Evolutionary conservation across 1,140 invertebrate species (phyloP), one percentile per base, ranked within the genome.

Genomic region (Patella vulgata): DNA sequence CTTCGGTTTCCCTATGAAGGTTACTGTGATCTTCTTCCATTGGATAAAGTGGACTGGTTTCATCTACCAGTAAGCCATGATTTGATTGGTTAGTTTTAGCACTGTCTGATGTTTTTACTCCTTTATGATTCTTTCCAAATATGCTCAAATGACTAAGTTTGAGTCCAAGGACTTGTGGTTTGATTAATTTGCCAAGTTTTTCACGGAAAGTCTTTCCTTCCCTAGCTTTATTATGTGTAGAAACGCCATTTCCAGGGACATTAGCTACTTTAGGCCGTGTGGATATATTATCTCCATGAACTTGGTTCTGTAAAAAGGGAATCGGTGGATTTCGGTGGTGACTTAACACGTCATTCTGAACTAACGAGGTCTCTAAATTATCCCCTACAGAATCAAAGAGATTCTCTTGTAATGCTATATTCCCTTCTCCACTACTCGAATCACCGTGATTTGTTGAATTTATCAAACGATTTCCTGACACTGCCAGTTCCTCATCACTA

Each of bases 221-320:
- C 11, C 58, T 33, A 27, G 14, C 21, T 39, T 33, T 60, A 30
- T 53, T 56, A 31, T n/a, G 28, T 27, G 25, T 40, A 36, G 36
- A 53, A n/a, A 65, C 28, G 40, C 56, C 46, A 12, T 44, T 66
- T 12, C 78, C 71, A 50, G 71, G 83, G 46, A 76, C 84, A 60
- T 89, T 88, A 14, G 89, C 88, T 60, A 89, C 86, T 59, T 89
- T 86, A 8, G 87, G 85, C 28, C 81, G 56, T 8, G 59, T 60
- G n/a, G 68, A 36, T 23, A 54, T 39, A 33, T 43, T 36, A n/a
- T 66, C 71, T 30, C 57, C 64, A 57, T 59, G 74, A 64, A 74
- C 90, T 19, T 90, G 89, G 75, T 93, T 93, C 73, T 91, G 91
- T 0, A 92, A 85, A 67, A 90, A 92, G 0, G 91, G 90, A 69